These are phyloP conservation scores for Chloebia gouldiae DNA, from an alignment of 2,113 vertebrate species.

Conservation along the genomic window DNA sequence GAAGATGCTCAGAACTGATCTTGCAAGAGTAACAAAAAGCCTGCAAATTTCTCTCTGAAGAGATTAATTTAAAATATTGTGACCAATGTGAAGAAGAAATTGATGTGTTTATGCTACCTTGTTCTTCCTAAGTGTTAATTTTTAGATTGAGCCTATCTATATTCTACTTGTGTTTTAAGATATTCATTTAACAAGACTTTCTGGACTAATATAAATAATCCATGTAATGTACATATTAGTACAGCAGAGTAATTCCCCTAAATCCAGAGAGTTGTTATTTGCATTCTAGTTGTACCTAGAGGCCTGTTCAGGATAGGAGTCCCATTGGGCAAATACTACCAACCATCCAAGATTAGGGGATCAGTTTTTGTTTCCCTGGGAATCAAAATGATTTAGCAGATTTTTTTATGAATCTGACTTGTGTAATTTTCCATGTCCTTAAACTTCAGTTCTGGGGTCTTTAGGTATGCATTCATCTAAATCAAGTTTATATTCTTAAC, in stretches of 20 bases:
- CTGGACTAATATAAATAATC: neutral
- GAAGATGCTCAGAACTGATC: neutral
- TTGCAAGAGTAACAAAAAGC: neutral
- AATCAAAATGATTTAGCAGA: neutral
- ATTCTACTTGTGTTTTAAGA: neutral
- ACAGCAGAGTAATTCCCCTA: neutral
- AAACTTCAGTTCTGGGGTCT: neutral
- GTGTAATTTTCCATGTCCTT: neutral
- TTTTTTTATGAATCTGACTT: neutral
- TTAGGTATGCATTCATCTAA: neutral
- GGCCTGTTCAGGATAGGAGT: neutral
- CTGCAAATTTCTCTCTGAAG: neutral
- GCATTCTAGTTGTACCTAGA: neutral
- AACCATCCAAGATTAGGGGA: neutral
- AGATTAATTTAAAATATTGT: neutral
- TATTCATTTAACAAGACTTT: neutral
- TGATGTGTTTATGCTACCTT: neutral
- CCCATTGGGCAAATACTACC: neutral
- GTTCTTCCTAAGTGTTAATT: neutral
- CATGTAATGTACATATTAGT: neutral
- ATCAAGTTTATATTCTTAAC: neutral
- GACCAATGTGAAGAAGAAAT: neutral
- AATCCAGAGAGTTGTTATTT: neutral
- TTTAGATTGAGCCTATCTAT: neutral
- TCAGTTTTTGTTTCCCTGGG: neutral